phyloP scores from a whole-genome alignment of 2,113 vertebrate species.

The Nicator chloris region DNA sequence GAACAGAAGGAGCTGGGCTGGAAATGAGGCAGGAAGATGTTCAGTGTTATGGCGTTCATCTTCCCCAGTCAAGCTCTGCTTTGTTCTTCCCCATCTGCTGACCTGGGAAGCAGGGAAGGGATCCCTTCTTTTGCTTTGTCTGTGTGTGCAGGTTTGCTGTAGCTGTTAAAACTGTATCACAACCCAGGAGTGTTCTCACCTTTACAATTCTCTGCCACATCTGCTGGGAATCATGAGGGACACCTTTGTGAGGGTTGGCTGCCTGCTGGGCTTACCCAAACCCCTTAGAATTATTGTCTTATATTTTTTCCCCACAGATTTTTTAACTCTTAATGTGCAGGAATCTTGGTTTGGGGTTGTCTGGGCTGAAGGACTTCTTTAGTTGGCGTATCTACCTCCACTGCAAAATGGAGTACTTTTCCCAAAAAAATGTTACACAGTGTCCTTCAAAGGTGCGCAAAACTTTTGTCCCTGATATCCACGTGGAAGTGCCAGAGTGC shows the following conservation, averaged over 20 bases:
- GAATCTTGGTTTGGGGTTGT: not conserved
- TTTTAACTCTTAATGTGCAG: not conserved
- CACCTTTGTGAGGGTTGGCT: not conserved
- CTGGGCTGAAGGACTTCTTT: not conserved
- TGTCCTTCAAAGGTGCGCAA: not conserved
- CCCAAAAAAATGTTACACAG: not conserved
- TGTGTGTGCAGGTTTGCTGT: not conserved
- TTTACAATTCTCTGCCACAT: not conserved
- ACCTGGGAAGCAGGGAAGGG: not conserved
- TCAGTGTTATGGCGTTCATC: rapidly evolving
- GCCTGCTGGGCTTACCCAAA: not conserved
- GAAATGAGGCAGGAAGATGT: not conserved
- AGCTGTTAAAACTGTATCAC: not conserved
- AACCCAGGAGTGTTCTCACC: not conserved
- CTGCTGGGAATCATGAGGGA: not conserved
- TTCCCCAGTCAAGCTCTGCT: not conserved
- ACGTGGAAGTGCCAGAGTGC: not conserved
- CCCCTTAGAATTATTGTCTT: not conserved
- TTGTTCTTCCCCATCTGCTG: not conserved
- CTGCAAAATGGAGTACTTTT: not conserved
- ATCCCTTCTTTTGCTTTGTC: not conserved
- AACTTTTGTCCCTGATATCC: not conserved
- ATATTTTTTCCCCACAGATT: not conserved
- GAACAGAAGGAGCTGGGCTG: not conserved
- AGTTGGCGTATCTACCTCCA: not conserved